These are phyloP conservation scores for Sminthurinus aureus DNA, from an alignment of 2,888 invertebrate species.

Conservation along the genomic window DNA sequence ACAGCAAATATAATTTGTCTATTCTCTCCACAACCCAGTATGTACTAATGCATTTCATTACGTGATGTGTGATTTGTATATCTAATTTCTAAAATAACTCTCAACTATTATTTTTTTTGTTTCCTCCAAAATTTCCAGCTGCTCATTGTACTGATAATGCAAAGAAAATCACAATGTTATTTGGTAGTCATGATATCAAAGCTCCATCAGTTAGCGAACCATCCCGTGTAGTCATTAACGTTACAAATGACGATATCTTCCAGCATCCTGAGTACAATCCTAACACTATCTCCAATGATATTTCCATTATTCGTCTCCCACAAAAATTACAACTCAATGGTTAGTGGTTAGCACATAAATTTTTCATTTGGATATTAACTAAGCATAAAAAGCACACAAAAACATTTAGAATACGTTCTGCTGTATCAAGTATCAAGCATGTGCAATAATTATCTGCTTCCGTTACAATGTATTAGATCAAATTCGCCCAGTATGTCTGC, in stretches of 20 bases:
- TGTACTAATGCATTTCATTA: no score
- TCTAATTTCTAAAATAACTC: no score
- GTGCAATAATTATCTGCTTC: background rate
- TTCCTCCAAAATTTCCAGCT: constrained; percentile 37
- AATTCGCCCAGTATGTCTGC: constrained; percentile 57
- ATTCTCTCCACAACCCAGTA: no score
- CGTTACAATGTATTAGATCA: constrained; percentile 30
- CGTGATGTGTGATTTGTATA: no score
- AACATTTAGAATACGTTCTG: no score
- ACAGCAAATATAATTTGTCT: no score
- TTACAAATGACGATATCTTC: constrained; percentile 53
- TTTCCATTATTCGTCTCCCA: constrained; percentile 55
- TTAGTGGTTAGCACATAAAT: constrained; percentile 20
- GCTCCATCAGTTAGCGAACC: constrained; percentile 39
- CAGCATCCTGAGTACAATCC: constrained; percentile 58
- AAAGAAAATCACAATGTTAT: constrained; percentile 50
- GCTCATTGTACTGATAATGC: constrained; percentile 59
- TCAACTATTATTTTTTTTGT: no score
- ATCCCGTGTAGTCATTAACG: constrained; percentile 51
- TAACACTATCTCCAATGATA: constrained; percentile 57
- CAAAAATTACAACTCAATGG: constrained; percentile 51
- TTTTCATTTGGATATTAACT: background rate
- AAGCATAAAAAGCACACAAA: background rate
- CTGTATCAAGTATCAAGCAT: background rate
- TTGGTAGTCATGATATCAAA: constrained; percentile 57